Evolutionary conservation across 2,113 vertebrate genomes (phyloP), one percentile per base, ranked within the genome.

Genomic region (Apodemus sylvaticus): DNA sequence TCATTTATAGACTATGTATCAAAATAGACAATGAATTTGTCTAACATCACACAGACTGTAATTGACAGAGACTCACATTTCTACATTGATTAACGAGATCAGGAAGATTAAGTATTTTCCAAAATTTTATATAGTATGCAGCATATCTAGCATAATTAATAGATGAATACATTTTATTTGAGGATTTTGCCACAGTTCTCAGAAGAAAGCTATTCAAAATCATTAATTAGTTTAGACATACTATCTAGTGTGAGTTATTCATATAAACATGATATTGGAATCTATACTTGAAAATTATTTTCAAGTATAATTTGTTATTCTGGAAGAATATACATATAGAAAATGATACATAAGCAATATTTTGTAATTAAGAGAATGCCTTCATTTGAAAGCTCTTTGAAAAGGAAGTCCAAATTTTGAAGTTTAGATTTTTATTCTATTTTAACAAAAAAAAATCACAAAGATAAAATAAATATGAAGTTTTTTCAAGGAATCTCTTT

Each of bases 401-500:
- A 70, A 10, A 88, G 3, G 1, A 29, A 71, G 82, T 7, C 16
- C 70, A 89, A 53, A 91, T 91, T 93, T 96, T 91, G 51, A 93
- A 91, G 16, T 66, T 83, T 64, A 79, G 48, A 1, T 53, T 91
- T 92, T 90, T 78, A 68, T 74, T 86, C 4, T 68, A 39, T 66
- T 79, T 79, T 87, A 89, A 31, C 70, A 4, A 79, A 91, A 73
- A 83, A 86, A 45, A 53, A 42, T 92, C 26, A 79, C 42, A 83
- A 83, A 26, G 86, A 55, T 8, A 90, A 66, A 76, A 19, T 51
- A 82, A n/a, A 94, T 92, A 20, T 36, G 58, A 31, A 95, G 90
- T 29, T n/a, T 3, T 91, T 79, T n/a, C 45, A 88, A 94, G 96
- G 51, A 71, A 92, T 95, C n/a, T 96, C 79, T 96, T 64, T 97